Percentiles rank a stretch among this genome's conserved stretches.
Evolutionary conservation across 2,797 vertebrate species (phyloP).

Genomic region (Coilia nasus): DNA sequence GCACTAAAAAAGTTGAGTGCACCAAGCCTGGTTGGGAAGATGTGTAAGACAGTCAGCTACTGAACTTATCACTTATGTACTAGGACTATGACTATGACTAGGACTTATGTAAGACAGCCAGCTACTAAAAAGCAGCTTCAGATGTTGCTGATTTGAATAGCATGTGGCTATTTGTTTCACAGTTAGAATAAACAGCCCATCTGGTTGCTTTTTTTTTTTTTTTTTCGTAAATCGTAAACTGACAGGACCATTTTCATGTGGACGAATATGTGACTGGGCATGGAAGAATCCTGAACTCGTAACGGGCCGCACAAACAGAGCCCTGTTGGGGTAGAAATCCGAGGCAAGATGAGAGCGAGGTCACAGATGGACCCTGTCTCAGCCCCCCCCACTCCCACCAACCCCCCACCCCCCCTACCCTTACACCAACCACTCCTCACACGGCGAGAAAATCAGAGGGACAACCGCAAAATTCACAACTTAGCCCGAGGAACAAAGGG

Average conservation of each 20-base stretch:
- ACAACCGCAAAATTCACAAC: constrained; percentile 64
- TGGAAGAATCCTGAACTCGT: background rate
- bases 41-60: background rate
- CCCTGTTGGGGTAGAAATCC: constrained; percentile 2
- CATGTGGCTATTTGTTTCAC: constrained; percentile 17
- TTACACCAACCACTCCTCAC: constrained; percentile 6
- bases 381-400: background rate
- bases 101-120: background rate
- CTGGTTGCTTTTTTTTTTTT: background rate
- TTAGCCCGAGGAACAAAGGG: constrained; percentile 29
- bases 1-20: background rate
- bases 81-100: too few species aligned
- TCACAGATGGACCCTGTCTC: constrained; percentile 12
- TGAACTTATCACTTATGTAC: too few species aligned
- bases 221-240: background rate
- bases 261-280: background rate
- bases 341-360: constrained; percentile 19
- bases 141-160: background rate
- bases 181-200: background rate
- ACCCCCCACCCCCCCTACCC: background rate
- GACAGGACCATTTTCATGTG: constrained; percentile 6
- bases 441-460: constrained; percentile 39
- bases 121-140: background rate
- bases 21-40: background rate
- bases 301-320: background rate